Percentiles rank a stretch among this genome's conserved stretches.
Evolutionary conservation across 2,797 vertebrate genomes (phyloP).

Genomic region (Florisuga fusca): DNA sequence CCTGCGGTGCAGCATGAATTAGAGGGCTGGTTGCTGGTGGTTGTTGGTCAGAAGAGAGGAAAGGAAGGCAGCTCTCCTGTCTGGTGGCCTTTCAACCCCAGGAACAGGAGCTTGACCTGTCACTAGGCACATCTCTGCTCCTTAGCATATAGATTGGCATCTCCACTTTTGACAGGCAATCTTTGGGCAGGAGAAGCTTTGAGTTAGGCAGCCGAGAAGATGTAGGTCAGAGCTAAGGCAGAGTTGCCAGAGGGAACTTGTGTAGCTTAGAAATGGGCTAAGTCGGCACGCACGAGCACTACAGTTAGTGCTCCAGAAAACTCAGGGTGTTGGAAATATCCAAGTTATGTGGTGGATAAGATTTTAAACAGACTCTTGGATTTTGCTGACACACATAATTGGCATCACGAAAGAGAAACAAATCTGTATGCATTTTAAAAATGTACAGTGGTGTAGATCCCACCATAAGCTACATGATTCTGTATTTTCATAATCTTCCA

Average conservation of each 20-base stretch:
- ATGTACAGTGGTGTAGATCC: background rate
- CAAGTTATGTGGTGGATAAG: background rate
- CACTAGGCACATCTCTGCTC: background rate
- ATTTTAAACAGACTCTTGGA: background rate
- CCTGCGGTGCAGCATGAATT: background rate
- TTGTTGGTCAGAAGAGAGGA: slow-evolving; percentile 10
- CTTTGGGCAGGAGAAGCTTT: background rate
- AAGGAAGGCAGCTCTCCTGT: background rate
- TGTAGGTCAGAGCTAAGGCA: slow-evolving; percentile 30
- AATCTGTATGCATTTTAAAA: background rate
- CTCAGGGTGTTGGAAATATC: background rate
- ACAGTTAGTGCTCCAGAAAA: slow-evolving; percentile 2
- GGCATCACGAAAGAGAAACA: background rate
- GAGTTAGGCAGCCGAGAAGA: background rate
- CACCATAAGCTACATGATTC: background rate
- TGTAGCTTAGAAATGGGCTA: background rate
- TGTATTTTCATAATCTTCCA: slow-evolving; percentile 12
- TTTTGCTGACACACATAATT: background rate
- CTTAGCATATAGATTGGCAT: background rate
- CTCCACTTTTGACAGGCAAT: background rate
- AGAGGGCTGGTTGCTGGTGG: background rate
- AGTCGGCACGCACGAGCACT: rapidly evolving
- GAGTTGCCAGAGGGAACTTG: background rate
- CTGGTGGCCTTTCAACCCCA: slow-evolving; percentile 1
- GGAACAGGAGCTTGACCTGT: background rate